These are phyloP conservation scores for Phymatocera aterrima DNA, from an alignment of 2,888 invertebrate genomes.

Conservation along the genomic window DNA sequence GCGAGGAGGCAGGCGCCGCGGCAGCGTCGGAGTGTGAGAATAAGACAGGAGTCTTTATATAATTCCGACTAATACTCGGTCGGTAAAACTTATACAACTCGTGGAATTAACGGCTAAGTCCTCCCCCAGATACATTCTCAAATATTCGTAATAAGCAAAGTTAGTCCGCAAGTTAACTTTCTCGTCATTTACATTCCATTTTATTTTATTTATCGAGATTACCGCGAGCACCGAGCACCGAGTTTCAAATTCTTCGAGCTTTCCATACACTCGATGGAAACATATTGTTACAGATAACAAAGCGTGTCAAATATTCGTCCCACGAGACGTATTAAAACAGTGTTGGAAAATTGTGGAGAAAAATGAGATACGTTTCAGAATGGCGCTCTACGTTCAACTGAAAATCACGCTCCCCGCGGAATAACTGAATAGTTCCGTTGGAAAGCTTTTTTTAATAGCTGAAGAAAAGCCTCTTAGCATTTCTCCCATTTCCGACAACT, in stretches of 20 bases:
- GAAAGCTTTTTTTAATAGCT: constrained; percentile 36
- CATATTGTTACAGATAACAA: background rate
- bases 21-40: constrained; percentile 60
- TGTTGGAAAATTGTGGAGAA: background rate
- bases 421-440: constrained; percentile 25
- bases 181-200: constrained; percentile 41
- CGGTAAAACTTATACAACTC: constrained; percentile 62
- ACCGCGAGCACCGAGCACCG: background rate
- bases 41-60: constrained; percentile 70
- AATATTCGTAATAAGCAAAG: constrained; percentile 46
- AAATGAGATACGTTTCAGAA: background rate
- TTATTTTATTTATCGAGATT: constrained; percentile 44
- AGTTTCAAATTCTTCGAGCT: background rate
- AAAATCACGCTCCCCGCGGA: background rate
- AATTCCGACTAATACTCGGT: constrained; percentile 70
- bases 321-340: background rate
- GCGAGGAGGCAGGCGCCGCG: background rate
- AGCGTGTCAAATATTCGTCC: background rate
- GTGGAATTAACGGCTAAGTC: constrained; percentile 58
- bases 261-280: background rate
- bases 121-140: constrained; percentile 45
- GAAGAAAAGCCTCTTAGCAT: constrained; percentile 11
- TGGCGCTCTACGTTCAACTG: background rate
- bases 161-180: constrained; percentile 31
- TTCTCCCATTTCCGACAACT: constrained; percentile 35